Conservation (phyloP, 2,113 vertebrate species). For the Indicator indicator region DNA sequence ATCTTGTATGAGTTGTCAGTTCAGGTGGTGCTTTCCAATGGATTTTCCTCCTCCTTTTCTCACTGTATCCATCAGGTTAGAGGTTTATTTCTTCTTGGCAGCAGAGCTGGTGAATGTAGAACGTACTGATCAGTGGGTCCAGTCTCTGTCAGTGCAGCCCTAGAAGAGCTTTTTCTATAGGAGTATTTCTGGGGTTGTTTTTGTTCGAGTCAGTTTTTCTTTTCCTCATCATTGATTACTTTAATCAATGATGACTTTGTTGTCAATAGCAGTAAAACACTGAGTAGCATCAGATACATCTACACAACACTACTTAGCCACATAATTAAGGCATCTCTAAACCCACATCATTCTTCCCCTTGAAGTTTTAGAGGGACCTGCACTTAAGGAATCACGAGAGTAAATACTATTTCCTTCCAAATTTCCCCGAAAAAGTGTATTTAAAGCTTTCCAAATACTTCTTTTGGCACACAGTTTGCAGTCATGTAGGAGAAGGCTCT, state of each 20-base stretch:
- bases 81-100: conserved; percentile 1
- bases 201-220: neutral
- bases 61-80: neutral
- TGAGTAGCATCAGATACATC: neutral
- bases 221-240: neutral
- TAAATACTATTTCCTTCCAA: neutral
- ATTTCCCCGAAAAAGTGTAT: neutral
- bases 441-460: neutral
- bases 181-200: neutral
- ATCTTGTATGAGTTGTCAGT: neutral
- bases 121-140: neutral
- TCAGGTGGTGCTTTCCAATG: neutral
- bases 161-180: neutral
- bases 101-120: neutral
- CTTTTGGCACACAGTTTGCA: neutral
- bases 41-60: neutral
- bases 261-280: neutral
- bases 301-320: neutral
- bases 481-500: neutral
- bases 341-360: neutral
- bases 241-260: neutral
- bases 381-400: neutral
- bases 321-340: neutral
- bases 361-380: neutral
- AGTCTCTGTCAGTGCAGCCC: neutral